phyloP scores from a whole-genome alignment of 2,113 vertebrate genomes.

The Indicator maculatus region DNA sequence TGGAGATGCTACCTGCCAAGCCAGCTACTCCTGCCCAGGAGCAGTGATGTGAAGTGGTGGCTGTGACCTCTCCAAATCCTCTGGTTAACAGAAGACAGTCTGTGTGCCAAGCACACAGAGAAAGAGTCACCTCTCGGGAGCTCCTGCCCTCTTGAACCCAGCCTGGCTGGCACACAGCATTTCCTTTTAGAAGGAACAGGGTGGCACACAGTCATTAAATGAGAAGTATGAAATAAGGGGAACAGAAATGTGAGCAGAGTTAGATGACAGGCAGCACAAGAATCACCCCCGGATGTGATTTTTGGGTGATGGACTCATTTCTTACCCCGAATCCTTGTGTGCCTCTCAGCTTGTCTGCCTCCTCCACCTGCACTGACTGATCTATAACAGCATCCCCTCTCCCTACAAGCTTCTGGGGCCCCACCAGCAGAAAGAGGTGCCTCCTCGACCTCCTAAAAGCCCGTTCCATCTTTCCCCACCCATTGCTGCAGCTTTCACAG shows the following conservation, averaged over 20 bases:
- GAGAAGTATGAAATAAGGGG: background rate
- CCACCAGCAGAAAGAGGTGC: background rate
- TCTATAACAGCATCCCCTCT: background rate
- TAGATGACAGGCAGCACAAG: background rate
- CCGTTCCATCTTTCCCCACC: background rate
- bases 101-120: accelerated
- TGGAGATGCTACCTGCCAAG: background rate
- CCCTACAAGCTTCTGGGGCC: background rate
- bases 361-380: background rate
- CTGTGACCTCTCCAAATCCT: background rate
- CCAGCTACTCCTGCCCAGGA: background rate
- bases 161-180: background rate
- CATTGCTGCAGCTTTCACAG: background rate
- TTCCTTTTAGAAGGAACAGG: background rate
- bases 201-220: background rate
- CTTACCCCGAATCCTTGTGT: background rate
- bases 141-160: background rate
- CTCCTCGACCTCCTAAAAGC: background rate
- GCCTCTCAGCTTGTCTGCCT: background rate
- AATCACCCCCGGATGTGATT: background rate
- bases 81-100: background rate
- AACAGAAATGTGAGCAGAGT: background rate
- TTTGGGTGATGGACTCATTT: background rate
- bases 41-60: accelerated
- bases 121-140: accelerated